phyloP scores from a whole-genome alignment of 1,140 invertebrate species.

The Macrobrachium rosenbergii region DNA sequence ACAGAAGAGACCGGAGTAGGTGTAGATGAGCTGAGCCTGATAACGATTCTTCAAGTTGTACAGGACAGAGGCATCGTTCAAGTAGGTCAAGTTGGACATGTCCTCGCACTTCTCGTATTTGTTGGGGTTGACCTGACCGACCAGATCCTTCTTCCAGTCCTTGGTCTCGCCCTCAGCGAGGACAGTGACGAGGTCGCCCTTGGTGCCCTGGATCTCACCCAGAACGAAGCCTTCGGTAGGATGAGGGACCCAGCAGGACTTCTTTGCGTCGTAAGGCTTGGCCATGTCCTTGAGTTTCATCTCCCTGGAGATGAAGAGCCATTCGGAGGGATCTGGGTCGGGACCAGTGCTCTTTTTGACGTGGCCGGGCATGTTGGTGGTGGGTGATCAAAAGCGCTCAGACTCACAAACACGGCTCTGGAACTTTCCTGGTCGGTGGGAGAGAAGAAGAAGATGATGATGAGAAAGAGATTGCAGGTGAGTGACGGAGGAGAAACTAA shows the following conservation, averaged over 20 bases:
- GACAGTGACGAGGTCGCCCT: constrained; percentile 69
- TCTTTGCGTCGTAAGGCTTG: constrained; percentile 61
- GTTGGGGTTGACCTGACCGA: constrained; percentile 83
- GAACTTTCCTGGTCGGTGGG: neutral
- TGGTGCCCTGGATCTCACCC: constrained; percentile 59
- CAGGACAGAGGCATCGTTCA: constrained; percentile 78
- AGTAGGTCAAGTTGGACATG: constrained; percentile 79
- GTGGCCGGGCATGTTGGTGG: constrained; percentile 66
- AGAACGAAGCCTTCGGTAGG: constrained; percentile 40
- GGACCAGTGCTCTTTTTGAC: constrained; percentile 68
- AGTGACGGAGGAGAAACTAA: too few species aligned
- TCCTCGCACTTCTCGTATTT: constrained; percentile 77
- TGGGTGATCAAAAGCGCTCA: constrained; percentile 34
- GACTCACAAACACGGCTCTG: neutral
- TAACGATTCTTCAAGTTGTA: constrained; percentile 74
- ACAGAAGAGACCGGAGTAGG: constrained; percentile 79
- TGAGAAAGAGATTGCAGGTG: too few species aligned
- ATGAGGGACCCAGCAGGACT: constrained; percentile 66
- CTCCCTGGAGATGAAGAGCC: constrained; percentile 92
- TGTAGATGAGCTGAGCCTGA: constrained; percentile 76
- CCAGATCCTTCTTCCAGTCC: constrained; percentile 72
- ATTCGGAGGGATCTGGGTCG: constrained; percentile 95
- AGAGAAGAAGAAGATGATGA: too few species aligned
- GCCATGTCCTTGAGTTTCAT: constrained; percentile 45
- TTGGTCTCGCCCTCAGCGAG: constrained; percentile 45